Evolutionary conservation across 2,113 vertebrate species (phyloP), one percentile per base, ranked within the genome.

Genomic region (Megaceryle maxima): DNA sequence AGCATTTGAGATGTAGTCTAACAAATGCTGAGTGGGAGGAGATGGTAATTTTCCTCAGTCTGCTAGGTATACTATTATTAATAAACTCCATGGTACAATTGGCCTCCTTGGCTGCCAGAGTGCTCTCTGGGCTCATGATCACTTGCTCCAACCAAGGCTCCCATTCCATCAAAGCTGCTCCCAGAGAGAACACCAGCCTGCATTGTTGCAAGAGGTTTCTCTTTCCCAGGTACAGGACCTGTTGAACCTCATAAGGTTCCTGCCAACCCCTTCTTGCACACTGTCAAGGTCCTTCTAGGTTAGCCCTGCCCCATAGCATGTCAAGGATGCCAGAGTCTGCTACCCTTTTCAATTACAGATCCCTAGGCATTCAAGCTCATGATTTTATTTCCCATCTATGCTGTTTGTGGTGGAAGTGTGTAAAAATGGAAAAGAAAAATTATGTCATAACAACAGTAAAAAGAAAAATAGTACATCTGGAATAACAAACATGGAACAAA

Each of bases 301-400:
- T 15, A 83, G 5, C n/a, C 1, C 6, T 21, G 1, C 18, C 66
- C 46, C 35, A 2, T 1, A 50, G 13, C 10, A 33, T 18, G 22
- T 55, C 37, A 72, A 35, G 18, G 67, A 17, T 33, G 6, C 8
- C 46, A 16, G 11, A 78, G 41, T 53, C 51, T 63, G 17, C 43
- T 35, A 3, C 6, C 5, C 16, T 59, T 72, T 48, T 60, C 44
- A 64, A 25, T 29, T 69, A 28, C 24, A 73, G n/a, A 74, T 20
- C 10, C 16, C 26, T 5, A 84, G 29, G 25, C 33, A 37, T 55
- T 83, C 28, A 24, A 57, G 43, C 9, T 53, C 59, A 41, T 20
- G 17, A 50, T 59, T 77, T 43, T 64, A 39, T 11, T 68, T 41
- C 59, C 31, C 22, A n/a, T 59, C 10, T 14, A 37, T 50, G 16